These are phyloP conservation scores for Drosophila elegans DNA, from an alignment of 1,140 invertebrate genomes.

Conservation along the genomic window DNA sequence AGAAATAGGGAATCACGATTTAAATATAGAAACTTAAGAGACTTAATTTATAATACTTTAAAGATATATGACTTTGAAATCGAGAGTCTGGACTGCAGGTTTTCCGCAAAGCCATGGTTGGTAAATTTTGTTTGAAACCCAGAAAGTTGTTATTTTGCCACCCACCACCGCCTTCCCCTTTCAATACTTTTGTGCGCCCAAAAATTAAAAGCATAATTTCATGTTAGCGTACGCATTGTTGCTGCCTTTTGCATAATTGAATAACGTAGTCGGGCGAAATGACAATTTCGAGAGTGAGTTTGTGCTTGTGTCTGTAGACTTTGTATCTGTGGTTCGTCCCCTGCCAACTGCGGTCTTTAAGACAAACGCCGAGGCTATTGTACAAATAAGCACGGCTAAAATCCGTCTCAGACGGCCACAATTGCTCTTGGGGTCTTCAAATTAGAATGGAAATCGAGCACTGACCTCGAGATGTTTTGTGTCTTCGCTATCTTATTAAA, in stretches of 20 bases:
- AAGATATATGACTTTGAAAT: no score
- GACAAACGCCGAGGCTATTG: conserved; percentile 53
- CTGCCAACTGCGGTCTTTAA: conserved; percentile 35
- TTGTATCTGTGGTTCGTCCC: conserved; percentile 13
- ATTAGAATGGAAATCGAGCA: conserved; percentile 46
- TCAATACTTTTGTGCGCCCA: conserved; percentile 14
- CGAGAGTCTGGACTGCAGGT: no score
- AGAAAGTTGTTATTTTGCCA: conserved; percentile 14
- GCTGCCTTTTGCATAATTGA: conserved; percentile 73
- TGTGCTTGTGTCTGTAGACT: conserved; percentile 15
- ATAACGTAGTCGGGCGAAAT: conserved; percentile 44
- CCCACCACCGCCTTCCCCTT: not conserved
- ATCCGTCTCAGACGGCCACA: conserved; percentile 65
- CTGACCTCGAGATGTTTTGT: conserved; percentile 45
- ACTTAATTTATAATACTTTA: no score
- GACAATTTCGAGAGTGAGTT: conserved; percentile 38
- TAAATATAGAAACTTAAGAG: no score
- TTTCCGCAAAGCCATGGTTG: conserved; percentile 8
- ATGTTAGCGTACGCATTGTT: conserved; percentile 48
- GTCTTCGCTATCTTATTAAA: conserved; percentile 18
- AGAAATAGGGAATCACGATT: no score
- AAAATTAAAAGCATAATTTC: conserved; percentile 74
- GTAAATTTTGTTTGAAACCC: conserved; percentile 14
- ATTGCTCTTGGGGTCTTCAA: conserved; percentile 26
- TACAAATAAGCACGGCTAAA: conserved; percentile 54